Conservation (phyloP, 2,888 invertebrate species). For the Augiades crinisus region DNA sequence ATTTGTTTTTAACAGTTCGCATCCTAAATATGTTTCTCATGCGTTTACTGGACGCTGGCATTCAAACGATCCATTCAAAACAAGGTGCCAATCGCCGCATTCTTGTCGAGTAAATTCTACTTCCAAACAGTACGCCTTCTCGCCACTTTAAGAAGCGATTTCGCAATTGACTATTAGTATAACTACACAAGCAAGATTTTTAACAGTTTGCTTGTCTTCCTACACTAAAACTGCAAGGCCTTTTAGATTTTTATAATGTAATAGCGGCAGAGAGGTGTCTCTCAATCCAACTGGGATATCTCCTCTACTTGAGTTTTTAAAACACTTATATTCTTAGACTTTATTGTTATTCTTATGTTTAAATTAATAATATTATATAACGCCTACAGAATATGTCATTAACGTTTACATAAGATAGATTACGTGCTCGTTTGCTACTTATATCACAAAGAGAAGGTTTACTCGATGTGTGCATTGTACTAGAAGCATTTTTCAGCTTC, state of each 20-base stretch:
- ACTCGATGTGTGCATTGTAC: background rate
- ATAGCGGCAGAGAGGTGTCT: no score
- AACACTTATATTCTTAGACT: no score
- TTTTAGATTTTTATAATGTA: background rate
- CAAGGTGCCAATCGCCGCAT: constrained; percentile 3
- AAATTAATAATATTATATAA: no score
- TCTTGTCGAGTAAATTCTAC: background rate
- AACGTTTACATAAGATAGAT: no score
- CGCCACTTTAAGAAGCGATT: background rate
- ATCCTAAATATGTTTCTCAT: background rate
- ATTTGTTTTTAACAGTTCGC: no score
- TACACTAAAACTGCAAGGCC: background rate
- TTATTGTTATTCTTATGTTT: no score
- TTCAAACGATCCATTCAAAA: background rate
- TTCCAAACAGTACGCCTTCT: constrained; percentile 1
- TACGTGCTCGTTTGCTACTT: no score
- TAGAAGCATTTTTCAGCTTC: constrained; percentile 13
- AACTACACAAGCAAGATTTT: constrained; percentile 10
- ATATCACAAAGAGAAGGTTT: no score
- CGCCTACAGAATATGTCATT: no score
- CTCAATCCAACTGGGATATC: no score
- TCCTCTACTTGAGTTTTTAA: no score
- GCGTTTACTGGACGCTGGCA: background rate
- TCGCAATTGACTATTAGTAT: constrained; percentile 8
- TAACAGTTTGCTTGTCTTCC: background rate